Evolutionary conservation across 2,888 invertebrate species (phyloP), one percentile per base, ranked within the genome.

Genomic region (Leptopterna dolabrata): DNA sequence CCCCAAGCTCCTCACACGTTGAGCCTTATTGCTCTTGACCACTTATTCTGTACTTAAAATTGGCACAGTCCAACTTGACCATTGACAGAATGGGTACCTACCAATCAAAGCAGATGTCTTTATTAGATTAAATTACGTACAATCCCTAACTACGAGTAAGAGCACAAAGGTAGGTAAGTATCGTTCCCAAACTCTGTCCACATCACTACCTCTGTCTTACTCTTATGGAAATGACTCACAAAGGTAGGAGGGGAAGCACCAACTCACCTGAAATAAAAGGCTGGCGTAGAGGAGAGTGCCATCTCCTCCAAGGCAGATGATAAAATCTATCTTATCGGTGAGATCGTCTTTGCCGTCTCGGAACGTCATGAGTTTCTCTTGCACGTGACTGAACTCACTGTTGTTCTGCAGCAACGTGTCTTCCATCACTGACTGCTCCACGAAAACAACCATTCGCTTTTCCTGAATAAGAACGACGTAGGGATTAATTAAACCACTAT

Each of bases 241-340:
- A 36, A 36, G n/a, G 36, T 36, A 36, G 36, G 36, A 4, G 36
- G 36, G 4, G 4, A 36, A 36, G 36, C 7, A 36, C 36, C 36
- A 4, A 29, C 76, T 87, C 91, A 94, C 94, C 92, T 94, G 97
- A 91, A 99, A 99, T 76, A 99, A 93, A 76, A 98, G 95, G 91
- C 98, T 98, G 84, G 98, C 99, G 91, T 99, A 98, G 14, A 99
- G 93, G 24, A 99, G 93, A 0, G 99, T 99, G n/a, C 99, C 99
- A 92, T 99, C 99, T 14, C 99, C 99, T 0, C 99, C 99, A 76
- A 99, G 93, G 91, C 98, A 98, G 88, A 99, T 96, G 90, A 99
- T 98, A 91, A 99, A 98, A 93, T 99, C 99, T 89, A 99, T 98
- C 92, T 97, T 97, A 92, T 98, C 98, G 16, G 98, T 98, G 88